Evolutionary conservation across 1,140 invertebrate genomes (phyloP).

Genomic region (Drosophila sulfurigaster): DNA sequence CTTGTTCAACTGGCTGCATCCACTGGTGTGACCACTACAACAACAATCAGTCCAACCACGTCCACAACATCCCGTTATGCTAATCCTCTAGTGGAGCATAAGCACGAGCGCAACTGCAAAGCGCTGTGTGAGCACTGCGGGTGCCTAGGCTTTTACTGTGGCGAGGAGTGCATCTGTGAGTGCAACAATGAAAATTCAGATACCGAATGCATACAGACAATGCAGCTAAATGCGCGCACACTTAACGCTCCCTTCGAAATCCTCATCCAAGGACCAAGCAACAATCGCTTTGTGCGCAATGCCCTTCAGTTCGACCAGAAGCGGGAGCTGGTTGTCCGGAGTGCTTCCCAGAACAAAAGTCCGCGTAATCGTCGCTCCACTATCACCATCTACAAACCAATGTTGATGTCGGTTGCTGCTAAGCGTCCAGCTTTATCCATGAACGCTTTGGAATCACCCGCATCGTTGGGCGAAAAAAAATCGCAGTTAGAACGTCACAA

Average conservation of each 20-base stretch:
- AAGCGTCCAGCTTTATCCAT: conserved; percentile 7
- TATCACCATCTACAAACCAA: conserved; percentile 73
- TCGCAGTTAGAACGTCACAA: conserved; percentile 52
- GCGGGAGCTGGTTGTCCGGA: conserved; percentile 27
- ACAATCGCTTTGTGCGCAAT: conserved; percentile 77
- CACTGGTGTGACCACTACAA: conserved; percentile 9
- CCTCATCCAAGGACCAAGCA: conserved; percentile 78
- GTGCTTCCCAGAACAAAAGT: conserved; percentile 7
- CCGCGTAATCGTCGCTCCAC: conserved; percentile 66
- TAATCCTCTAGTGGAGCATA: conserved; percentile 60
- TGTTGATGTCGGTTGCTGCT: neutral
- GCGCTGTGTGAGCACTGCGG: conserved; percentile 78
- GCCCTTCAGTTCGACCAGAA: conserved; percentile 77
- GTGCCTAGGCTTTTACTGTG: conserved; percentile 83
- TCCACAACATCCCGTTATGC: conserved; percentile 24
- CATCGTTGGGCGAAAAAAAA: conserved; percentile 21
- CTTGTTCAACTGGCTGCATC: conserved; percentile 35
- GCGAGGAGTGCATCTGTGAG: conserved; percentile 84
- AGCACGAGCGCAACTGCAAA: conserved; percentile 74
- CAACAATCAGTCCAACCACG: conserved; percentile 18
- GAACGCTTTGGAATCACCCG: conserved; percentile 41
- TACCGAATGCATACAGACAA: conserved; percentile 74
- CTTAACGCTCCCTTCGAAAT: conserved; percentile 73
- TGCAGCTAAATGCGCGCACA: conserved; percentile 70
- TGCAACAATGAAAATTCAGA: conserved; percentile 79